phyloP scores from a whole-genome alignment of 2,113 vertebrate species.

The Pseudorhombus dupliciocellatus region DNA sequence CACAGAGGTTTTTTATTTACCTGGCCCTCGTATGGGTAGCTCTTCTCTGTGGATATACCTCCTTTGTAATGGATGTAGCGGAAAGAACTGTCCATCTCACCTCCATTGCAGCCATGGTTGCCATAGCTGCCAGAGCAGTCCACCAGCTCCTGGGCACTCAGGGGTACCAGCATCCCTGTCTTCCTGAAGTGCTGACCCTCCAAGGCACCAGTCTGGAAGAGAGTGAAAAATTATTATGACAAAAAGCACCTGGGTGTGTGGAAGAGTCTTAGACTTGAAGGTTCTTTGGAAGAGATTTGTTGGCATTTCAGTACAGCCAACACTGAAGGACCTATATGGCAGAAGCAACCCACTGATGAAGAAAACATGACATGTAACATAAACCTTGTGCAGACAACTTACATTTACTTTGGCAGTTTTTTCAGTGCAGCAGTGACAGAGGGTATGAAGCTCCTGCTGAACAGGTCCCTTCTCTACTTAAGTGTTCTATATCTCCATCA shows the following conservation, averaged over 20 bases:
- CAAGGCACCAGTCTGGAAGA: slow-evolving; percentile 77
- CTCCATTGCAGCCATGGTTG: slow-evolving; percentile 77
- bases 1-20: slow-evolving; percentile 48
- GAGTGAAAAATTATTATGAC: not conserved
- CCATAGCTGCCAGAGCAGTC: slow-evolving; percentile 80
- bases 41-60: slow-evolving; percentile 80
- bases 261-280: no score
- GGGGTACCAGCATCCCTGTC: slow-evolving; percentile 78
- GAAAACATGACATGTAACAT: no score
- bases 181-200: slow-evolving; percentile 82
- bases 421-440: no score
- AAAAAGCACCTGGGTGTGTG: not conserved
- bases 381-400: no score
- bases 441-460: no score
- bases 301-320: no score
- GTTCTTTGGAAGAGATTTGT: no score
- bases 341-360: no score
- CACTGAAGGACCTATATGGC: no score
- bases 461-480: no score
- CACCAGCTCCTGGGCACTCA: slow-evolving; percentile 86
- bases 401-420: no score
- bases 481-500: no score
- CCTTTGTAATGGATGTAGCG: slow-evolving; percentile 69
- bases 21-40: slow-evolving; percentile 79
- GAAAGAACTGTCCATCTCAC: slow-evolving; percentile 79